Base-by-base conservation (phyloP, 2,888 invertebrate genomes). In the Leptopilina drosophilae region DNA sequence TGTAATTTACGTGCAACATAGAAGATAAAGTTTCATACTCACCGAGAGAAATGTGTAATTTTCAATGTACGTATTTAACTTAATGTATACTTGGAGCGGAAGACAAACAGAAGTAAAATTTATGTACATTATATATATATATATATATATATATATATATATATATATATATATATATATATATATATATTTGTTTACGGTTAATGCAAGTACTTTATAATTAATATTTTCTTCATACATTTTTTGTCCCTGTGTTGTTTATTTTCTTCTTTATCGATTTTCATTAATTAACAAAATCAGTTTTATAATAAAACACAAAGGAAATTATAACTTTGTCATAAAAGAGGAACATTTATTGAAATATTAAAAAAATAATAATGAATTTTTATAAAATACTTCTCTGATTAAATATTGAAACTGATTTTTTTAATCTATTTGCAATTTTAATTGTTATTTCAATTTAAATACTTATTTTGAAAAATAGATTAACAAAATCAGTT, bases 1-100 rank as follows among this genome's bases (percentile, higher is more conserved):
- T 42, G 42, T 42, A 42, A 46, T 15, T 42, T 8, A 66, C 66
- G 42, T 66, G 40, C 66, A 66, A 66, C 66, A 12, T 15, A 67
- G 46, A 67, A 15, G 46, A 46, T 67, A 67, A 67, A 49, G 46
- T 49, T 67, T 15, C 8, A 20, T 9, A 20, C 5, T 67, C 20
- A 67, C 42, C 46, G 46, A 67, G 67, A 67, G 67, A 67, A 67
- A 49, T 49, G 20, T 67, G 11, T n/a, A 56, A 75, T 53, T 14
- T 12, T 40, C 1, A 42, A 66, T 40, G 1, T 9, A 8, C 15
- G n/a, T 59, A n/a, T 59, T n/a, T 59, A 14, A 14, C n/a, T 14
- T 56, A 12, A 56, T 56, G 5, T 12, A 56, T 56, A 56, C n/a
- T 5, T 56, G 56, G 14, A n/a, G n/a, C 12, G 14, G 14, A 56